Conservation (phyloP, 2,888 invertebrate genomes). For the Acanthosoma haemorrhoidale region DNA sequence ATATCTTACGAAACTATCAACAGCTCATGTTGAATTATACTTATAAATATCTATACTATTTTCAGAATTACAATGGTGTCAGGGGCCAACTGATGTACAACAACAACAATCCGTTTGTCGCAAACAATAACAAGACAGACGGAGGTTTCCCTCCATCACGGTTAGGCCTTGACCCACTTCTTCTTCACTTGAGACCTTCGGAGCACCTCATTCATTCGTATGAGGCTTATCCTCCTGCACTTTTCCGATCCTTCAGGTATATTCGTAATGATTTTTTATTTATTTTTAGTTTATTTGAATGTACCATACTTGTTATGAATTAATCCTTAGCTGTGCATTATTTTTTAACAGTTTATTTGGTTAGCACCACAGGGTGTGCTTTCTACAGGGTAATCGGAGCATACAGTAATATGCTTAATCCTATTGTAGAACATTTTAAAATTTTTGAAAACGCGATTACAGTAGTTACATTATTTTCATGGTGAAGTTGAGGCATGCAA, state of each 20-base stretch:
- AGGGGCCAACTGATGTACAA: conserved; percentile 36
- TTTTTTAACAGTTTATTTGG: no score
- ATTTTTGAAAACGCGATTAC: no score
- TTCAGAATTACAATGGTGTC: conserved; percentile 30
- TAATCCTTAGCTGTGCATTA: no score
- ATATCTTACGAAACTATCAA: neutral
- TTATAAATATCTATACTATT: neutral
- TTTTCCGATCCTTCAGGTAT: conserved; percentile 35
- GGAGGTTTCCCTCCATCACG: conserved; percentile 4
- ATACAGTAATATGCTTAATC: no score
- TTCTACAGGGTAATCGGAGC: no score
- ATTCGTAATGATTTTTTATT: neutral
- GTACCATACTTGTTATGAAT: neutral
- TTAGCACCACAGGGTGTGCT: no score
- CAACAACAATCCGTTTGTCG: conserved; percentile 39
- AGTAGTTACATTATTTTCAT: no score
- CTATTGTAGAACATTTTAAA: no score
- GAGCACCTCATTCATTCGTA: conserved; percentile 35
- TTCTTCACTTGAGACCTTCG: conserved; percentile 14
- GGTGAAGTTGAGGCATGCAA: no score
- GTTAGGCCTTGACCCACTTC: conserved; percentile 9
- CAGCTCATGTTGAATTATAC: neutral
- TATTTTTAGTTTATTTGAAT: neutral
- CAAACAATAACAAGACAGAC: conserved; percentile 39
- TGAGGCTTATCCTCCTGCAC: conserved; percentile 32